Percentiles rank a stretch among this genome's conserved stretches.
Evolutionary conservation across 2,113 vertebrate genomes (phyloP).

Genomic region (Leiothrix lutea): DNA sequence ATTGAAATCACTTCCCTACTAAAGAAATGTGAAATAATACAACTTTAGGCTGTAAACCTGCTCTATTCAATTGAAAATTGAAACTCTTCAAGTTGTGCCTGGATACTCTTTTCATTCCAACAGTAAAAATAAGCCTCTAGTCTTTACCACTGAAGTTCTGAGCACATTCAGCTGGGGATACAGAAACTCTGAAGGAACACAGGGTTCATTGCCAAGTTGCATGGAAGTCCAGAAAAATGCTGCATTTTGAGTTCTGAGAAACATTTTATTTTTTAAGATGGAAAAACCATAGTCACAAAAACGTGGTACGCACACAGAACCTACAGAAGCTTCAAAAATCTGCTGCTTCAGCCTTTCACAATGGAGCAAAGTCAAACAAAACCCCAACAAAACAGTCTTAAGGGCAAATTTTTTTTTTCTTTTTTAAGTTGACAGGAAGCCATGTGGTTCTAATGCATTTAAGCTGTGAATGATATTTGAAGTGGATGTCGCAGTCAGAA

Average conservation of each 20-base stretch:
- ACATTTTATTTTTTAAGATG: background rate
- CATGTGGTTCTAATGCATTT: conserved; percentile 51
- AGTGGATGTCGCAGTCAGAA: background rate
- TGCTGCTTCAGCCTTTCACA: conserved; percentile 38
- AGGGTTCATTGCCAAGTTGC: background rate
- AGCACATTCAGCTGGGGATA: background rate
- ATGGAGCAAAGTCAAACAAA: background rate
- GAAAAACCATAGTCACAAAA: background rate
- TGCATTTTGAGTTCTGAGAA: background rate
- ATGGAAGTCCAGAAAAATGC: background rate
- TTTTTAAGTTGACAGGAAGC: background rate
- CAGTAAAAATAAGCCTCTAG: background rate
- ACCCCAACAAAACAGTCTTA: background rate
- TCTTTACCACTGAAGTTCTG: background rate
- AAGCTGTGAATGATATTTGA: conserved; percentile 29
- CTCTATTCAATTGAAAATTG: background rate
- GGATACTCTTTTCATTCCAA: background rate
- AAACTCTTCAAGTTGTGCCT: background rate
- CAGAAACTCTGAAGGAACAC: background rate
- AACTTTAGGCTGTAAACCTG: background rate
- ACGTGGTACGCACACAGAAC: background rate
- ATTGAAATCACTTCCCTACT: background rate
- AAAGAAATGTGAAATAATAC: background rate
- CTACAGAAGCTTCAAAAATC: conserved; percentile 1
- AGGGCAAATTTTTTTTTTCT: background rate